Base-by-base conservation (phyloP, 2,888 invertebrate species). In the Margaritifera margaritifera region DNA sequence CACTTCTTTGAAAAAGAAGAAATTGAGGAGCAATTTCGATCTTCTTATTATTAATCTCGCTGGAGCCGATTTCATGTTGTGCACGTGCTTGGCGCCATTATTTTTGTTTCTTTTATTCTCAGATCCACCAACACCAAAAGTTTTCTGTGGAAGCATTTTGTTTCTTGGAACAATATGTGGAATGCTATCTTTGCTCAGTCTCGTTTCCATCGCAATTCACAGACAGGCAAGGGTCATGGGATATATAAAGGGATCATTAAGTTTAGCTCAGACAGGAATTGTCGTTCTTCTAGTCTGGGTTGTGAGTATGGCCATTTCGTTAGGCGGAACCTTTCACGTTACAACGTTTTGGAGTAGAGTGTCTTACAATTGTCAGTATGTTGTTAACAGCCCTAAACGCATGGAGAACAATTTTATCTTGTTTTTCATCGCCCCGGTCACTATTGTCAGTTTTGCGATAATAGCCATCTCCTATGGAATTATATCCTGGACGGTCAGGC, bases 131-230 rank as follows among this genome's bases (percentile, higher is more conserved):
- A 73, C 80, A 20, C 83, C 85, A 4, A 71, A 71, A 52, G 71
- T 83, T 61, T 84, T 85, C 66, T 85, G 84, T 67, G 83, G 83
- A 5, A 79, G 80, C 58, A 80, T 83, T 60, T 65, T 84, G 52
- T 83, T 85, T 68, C 68, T 82, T 15, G 80, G 83, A 11, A 80
- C 83, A 0, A 72, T 76, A 18, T 83, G 83, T 66, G 81, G 80
- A 4, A 72, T 83, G 66, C 67, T 83, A 11, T 84, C 83, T 6
- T 70, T 84, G 5, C 71, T 85, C n/a, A 80, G 83, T 20, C 66
- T 85, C 22, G 81, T 84, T 15, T 75, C 81, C n/a, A 80, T 85
- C 24, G 83, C 85, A 4, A 64, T 82, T 50, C 84, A 85, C 65
- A 71, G 84, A 19, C 77, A 81, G 27, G 80, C 80, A 4, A 69